Evolutionary conservation across 2,797 vertebrate genomes (phyloP).

Genomic region (Aplochiton taeniatus): DNA sequence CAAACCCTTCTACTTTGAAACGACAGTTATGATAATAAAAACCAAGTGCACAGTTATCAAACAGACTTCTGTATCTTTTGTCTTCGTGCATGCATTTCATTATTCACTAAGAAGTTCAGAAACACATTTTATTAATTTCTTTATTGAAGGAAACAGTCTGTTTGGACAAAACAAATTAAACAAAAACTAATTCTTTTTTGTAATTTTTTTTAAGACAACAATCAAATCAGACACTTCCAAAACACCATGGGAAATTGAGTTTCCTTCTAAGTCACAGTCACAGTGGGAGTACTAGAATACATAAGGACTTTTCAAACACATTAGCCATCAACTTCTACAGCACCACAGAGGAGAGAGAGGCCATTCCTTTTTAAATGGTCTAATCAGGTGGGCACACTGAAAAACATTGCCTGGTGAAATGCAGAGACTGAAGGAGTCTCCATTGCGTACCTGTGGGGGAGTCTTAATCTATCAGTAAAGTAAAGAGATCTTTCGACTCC

Average conservation of each 20-base stretch:
- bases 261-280: constrained; percentile 22
- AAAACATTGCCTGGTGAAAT: no score
- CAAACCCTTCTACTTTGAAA: constrained; percentile 68
- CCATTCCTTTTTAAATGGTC: no score
- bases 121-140: constrained; percentile 5
- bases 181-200: constrained; percentile 38
- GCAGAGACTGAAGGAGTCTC: no score
- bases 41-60: constrained; percentile 71
- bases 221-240: constrained; percentile 18
- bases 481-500: no score
- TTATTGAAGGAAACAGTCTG: constrained; percentile 50
- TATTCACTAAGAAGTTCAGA: not conserved
- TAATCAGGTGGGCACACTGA: no score
- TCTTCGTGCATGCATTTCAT: constrained; percentile 29
- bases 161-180: constrained; percentile 1
- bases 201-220: constrained; percentile 19
- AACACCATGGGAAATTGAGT: constrained; percentile 31
- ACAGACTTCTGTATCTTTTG: no score
- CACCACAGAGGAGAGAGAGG: not conserved
- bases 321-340: constrained; percentile 19
- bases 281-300: constrained; percentile 25
- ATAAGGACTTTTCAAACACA: constrained; percentile 43
- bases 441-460: no score
- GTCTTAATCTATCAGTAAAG: no score
- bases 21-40: constrained; percentile 73